A percentile compares a stretch with the other conserved stretches of the same genome.
These are phyloP conservation scores for Nyctereutes procyonoides DNA, from an alignment of 2,113 vertebrate genomes.

Conservation along the genomic window DNA sequence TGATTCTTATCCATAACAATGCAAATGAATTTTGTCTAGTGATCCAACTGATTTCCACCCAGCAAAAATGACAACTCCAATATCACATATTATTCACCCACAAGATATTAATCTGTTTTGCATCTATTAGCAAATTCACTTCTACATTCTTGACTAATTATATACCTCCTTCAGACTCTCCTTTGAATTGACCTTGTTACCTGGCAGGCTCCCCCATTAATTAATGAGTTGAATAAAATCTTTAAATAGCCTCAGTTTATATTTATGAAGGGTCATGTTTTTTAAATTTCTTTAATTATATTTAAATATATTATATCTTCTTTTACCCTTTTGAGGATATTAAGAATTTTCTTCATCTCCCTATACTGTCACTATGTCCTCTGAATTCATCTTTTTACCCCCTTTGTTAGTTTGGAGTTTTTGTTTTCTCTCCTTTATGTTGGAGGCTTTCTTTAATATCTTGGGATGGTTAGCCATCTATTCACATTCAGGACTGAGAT, in stretches of 20 bases:
- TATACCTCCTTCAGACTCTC: neutral
- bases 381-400: neutral
- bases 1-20: neutral
- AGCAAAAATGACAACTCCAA: neutral
- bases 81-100: neutral
- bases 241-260: neutral
- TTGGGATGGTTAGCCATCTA: neutral
- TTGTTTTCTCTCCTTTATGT: neutral
- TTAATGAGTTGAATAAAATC: neutral
- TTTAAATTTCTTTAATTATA: neutral
- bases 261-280: neutral
- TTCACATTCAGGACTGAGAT: neutral
- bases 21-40: neutral
- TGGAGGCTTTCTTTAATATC: neutral
- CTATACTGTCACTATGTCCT: neutral
- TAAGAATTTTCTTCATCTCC: neutral
- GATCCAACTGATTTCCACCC: neutral
- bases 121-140: neutral
- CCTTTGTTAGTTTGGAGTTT: neutral
- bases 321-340: neutral
- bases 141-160: neutral
- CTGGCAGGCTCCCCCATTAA: neutral
- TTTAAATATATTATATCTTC: neutral
- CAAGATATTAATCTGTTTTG: neutral
- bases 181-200: neutral